Base-by-base conservation (phyloP, 2,113 vertebrate species). In the Meleagris gallopavo region DNA sequence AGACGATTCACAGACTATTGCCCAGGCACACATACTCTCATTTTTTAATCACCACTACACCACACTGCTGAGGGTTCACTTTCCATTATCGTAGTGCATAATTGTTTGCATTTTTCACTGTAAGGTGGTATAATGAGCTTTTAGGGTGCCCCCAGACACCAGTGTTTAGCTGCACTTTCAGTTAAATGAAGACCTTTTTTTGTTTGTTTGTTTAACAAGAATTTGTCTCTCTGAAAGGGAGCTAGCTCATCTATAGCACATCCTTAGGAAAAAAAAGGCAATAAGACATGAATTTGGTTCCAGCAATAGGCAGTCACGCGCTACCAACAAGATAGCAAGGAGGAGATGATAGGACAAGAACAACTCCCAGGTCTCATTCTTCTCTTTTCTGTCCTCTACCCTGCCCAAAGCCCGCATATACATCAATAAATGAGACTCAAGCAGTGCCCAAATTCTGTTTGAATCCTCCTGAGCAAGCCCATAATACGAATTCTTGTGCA, bases 91-190 rank as follows among this genome's bases (percentile, higher is more conserved):
- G 91, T 88, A 93, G 66, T 64, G 34, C 65, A 91, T 93, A 92
- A 88, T 45, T 93, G 50, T 95, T 94, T 86, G 40, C 85, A 88
- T 94, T 88, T 95, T 93, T 97, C 95, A 93, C 88, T 91, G 22
- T 22, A 80, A 91, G 80, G 76, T 73, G 74, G 32, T 73, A 50
- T 79, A 93, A 96, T 45, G 76, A 94, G 72, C 34, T 83, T 80
- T 94, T 82, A 78, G 87, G 62, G 66, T 89, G 72, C 72, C 90
- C 90, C 34, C n/a, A 83, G 78, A 81, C 76, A 90, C 66, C 80
- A 69, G 45, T 46, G 89, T 90, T 96, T 64, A 95, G 89, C 67
- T 95, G 69, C 40, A 13, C 72, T 94, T 94, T 72, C 90, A 81
- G 65, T 81, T 85, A 90, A 84, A 72, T 65, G 43, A 86, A 94